Evolutionary conservation across 2,888 invertebrate genomes (phyloP).

Genomic region (Spialia ferax): DNA sequence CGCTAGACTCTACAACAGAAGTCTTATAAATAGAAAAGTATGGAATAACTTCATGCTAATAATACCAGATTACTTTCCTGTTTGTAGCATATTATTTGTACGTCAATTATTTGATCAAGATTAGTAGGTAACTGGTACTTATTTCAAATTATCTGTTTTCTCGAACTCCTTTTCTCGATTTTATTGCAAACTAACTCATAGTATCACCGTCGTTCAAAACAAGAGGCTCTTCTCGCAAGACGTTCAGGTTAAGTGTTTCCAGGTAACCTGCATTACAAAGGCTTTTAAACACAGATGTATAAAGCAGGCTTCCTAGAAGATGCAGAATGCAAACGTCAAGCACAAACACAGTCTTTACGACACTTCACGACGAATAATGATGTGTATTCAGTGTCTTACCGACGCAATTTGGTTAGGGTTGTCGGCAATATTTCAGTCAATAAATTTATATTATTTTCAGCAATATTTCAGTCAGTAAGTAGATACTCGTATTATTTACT

Average conservation of each 20-base stretch:
- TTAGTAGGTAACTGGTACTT: too few relatives aligned
- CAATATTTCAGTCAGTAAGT: too few relatives aligned
- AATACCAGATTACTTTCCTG: too few relatives aligned
- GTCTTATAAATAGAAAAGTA: too few relatives aligned
- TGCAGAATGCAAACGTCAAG: not conserved
- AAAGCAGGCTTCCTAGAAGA: not conserved
- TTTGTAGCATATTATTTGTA: not conserved
- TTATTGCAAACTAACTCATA: not conserved
- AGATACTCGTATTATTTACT: too few relatives aligned
- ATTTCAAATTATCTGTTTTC: not conserved
- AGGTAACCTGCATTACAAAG: not conserved
- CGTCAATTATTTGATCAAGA: not conserved
- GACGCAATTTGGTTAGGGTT: slow-evolving; percentile 1
- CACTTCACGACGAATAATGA: slow-evolving; percentile 2
- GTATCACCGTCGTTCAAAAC: not conserved
- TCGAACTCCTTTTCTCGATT: not conserved
- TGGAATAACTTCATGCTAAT: too few relatives aligned
- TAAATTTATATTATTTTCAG: too few relatives aligned
- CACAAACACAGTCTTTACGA: slow-evolving; percentile 3
- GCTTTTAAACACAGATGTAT: not conserved
- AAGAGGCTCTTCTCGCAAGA: not conserved
- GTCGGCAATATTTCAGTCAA: too few relatives aligned
- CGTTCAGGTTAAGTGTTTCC: not conserved
- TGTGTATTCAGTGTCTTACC: slow-evolving; percentile 2
- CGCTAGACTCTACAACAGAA: too few relatives aligned